Evolutionary conservation across 2,888 invertebrate species (phyloP).

Genomic region (Zygaena filipendulae): DNA sequence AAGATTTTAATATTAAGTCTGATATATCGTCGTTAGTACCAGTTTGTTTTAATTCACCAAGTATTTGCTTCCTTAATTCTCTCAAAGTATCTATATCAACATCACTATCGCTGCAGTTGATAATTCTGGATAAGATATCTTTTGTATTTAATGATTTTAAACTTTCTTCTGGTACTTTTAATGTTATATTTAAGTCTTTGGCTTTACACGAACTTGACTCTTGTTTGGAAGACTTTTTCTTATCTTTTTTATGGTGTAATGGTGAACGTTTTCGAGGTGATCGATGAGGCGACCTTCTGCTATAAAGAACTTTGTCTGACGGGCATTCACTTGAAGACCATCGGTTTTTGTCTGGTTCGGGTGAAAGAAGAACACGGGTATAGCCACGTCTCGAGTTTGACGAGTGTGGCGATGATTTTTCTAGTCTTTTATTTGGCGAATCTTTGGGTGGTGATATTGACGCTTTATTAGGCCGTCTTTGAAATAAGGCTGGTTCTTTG

Average conservation of each 20-base stretch:
- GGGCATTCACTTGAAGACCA: slow-evolving; percentile 22
- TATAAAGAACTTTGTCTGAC: slow-evolving; percentile 33
- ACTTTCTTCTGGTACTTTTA: slow-evolving; percentile 53
- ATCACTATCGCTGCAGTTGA: slow-evolving; percentile 49
- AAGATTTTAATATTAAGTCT: slow-evolving; percentile 53
- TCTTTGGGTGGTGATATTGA: slow-evolving; percentile 20
- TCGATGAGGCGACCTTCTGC: slow-evolving; percentile 32
- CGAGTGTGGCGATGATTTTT: slow-evolving; percentile 14
- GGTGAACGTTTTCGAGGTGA: slow-evolving; percentile 26
- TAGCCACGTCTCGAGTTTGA: slow-evolving; percentile 31
- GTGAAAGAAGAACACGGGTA: slow-evolving; percentile 51
- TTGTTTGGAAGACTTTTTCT: slow-evolving; percentile 33
- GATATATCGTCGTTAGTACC: slow-evolving; percentile 54
- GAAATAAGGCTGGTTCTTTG: slow-evolving; percentile 53
- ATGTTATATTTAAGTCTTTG: slow-evolving; percentile 49
- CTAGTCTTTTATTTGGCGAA: slow-evolving; percentile 11
- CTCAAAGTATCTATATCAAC: slow-evolving; percentile 60
- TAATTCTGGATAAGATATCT: slow-evolving; percentile 52
- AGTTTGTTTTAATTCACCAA: slow-evolving; percentile 54
- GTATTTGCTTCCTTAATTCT: slow-evolving; percentile 52
- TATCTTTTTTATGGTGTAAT: slow-evolving; percentile 37
- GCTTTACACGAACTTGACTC: slow-evolving; percentile 21
- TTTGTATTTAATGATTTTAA: slow-evolving; percentile 45
- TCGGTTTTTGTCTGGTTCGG: slow-evolving; percentile 26
- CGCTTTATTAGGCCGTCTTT: slow-evolving; percentile 41